Evolutionary conservation across 2,888 invertebrate genomes (phyloP), one percentile per base, ranked within the genome.

Genomic region (Glaucopsyche alexis): DNA sequence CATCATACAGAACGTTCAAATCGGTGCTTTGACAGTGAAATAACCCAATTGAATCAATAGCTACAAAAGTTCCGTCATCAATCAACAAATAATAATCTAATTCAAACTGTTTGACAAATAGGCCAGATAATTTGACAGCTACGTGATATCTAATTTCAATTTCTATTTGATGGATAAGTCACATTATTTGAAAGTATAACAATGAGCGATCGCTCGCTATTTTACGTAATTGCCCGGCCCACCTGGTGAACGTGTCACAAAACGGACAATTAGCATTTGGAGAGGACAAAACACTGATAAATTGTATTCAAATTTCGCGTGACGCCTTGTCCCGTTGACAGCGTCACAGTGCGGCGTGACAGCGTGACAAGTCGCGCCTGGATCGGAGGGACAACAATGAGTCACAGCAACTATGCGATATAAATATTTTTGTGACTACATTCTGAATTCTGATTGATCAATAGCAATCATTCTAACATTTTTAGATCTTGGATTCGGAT

Each of bases 221-320:
- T 60, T 42, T n/a, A 65, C 47, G n/a, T 49, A 72, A 50, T 66
- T 49, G 42, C 13, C 42, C 71, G 42, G 40, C 42, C 69, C 69
- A 72, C 50, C 72, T 50, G 66, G 74, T 50, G 69, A 60, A 72
- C 74, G 70, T 29, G 1, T 70, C 75, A 76, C 75, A 80, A 77
- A 80, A 78, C 77, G 73, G 75, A 77, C 77, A 79, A 79, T 81
- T 78, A 79, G 78, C 79, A 81, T 80, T 79, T 79, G 71, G 75
- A 80, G 80, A 78, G 80, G 79, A 79, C 80, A 78, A 76, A 78
- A 78, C 80, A 78, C 78, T 81, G 81, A 83, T 84, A 83, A 88
- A 88, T 85, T 84, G 81, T 83, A 87, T 88, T 88, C 82, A 84
- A 87, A 88, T 87, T 85, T 87, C 78, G 86, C 88, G 86, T 89